Evolutionary conservation across 2,888 invertebrate genomes (phyloP).

Genomic region (Sabellastarte sp.): DNA sequence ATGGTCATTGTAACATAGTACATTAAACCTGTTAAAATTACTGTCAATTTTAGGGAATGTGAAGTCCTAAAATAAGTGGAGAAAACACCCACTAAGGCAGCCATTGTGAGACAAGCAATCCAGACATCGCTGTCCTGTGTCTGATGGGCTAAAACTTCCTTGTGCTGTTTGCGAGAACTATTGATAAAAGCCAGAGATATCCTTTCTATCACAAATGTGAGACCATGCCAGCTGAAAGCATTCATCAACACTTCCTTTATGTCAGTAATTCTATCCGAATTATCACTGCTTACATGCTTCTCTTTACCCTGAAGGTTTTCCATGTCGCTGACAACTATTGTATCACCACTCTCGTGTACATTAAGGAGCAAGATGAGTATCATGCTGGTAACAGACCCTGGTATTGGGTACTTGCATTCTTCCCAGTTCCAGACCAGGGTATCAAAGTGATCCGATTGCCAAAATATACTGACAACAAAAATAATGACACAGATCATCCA

Average conservation of each 20-base stretch:
- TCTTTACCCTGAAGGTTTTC: not conserved
- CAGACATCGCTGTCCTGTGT: conserved; percentile 15
- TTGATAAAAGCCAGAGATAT: conserved; percentile 4
- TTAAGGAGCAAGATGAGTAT: conserved; percentile 16
- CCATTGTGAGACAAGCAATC: conserved; percentile 16
- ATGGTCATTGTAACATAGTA: conserved; percentile 14
- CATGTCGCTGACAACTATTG: not conserved
- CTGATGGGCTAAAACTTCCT: not conserved
- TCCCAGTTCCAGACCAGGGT: conserved; percentile 21
- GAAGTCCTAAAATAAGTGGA: not conserved
- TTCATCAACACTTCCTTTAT: not conserved
- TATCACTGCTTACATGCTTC: not conserved
- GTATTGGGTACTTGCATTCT: conserved; percentile 18
- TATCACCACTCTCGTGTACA: not conserved
- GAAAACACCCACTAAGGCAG: conserved; percentile 3
- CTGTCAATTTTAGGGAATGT: not conserved
- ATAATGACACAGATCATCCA: conserved; percentile 15
- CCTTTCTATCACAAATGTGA: conserved; percentile 8
- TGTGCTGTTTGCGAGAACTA: not conserved
- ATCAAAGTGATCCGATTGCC: conserved; percentile 23
- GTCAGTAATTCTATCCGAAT: not conserved
- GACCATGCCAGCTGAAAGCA: conserved; percentile 5
- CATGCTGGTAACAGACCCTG: conserved; percentile 16
- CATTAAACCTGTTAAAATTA: conserved; percentile 13
- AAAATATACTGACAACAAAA: conserved; percentile 9